Evolutionary conservation across 2,113 vertebrate species (phyloP).

Genomic region (Lucifuga dentata): DNA sequence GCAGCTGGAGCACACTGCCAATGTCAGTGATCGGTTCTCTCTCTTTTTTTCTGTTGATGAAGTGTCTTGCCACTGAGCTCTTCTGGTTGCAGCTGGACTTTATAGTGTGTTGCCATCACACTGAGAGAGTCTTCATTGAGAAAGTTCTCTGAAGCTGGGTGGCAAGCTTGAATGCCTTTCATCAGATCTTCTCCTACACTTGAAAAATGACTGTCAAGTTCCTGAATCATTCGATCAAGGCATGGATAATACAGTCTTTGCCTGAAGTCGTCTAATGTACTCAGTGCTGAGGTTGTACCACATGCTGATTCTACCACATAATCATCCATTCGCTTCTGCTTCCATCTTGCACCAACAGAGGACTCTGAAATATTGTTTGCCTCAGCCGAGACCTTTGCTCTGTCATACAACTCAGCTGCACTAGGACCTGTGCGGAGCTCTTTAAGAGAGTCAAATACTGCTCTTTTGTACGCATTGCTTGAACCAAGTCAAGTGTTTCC

Average conservation of each 20-base stretch:
- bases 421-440: background rate
- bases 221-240: background rate
- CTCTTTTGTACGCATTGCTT: background rate
- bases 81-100: background rate
- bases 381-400: background rate
- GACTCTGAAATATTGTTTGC: background rate
- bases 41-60: background rate
- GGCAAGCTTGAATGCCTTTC: conserved; percentile 2
- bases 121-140: background rate
- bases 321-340: too few species aligned
- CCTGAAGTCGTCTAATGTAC: too few species aligned
- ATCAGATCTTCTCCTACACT: background rate
- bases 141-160: background rate
- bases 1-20: too few species aligned
- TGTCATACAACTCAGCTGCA: background rate
- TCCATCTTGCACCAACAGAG: background rate
- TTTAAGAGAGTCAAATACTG: background rate
- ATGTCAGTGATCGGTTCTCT: too few species aligned
- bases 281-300: too few species aligned
- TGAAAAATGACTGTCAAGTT: background rate
- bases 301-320: too few species aligned
- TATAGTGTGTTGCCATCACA: background rate
- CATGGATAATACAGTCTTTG: background rate
- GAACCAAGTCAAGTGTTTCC: background rate
- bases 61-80: background rate